These are phyloP conservation scores for Marisa cornuarietis DNA, from an alignment of 1,140 invertebrate species.

Conservation along the genomic window DNA sequence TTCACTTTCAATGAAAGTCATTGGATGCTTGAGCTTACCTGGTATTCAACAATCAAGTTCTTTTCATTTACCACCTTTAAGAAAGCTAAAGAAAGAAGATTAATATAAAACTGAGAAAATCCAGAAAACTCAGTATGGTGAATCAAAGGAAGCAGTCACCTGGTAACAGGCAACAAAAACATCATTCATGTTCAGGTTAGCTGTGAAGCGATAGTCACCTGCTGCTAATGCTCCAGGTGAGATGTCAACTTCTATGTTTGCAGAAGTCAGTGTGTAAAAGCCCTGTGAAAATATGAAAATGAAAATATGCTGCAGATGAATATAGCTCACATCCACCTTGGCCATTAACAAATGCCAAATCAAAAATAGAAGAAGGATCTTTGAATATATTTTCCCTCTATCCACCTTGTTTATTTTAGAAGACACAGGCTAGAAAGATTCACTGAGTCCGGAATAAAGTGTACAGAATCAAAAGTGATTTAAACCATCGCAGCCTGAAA, in stretches of 20 bases:
- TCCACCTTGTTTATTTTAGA: not conserved
- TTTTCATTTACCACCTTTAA: no score
- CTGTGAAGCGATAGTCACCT: conserved; percentile 37
- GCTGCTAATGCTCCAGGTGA: conserved; percentile 25
- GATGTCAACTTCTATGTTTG: conserved; percentile 30
- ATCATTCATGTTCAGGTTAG: conserved; percentile 22
- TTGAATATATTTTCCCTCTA: not conserved
- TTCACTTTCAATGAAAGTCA: no score
- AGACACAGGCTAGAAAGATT: not conserved
- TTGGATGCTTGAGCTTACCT: no score
- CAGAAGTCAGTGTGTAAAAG: conserved; percentile 24
- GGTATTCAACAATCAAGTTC: no score
- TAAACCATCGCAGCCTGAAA: no score
- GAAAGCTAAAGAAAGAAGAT: no score
- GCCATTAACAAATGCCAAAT: not conserved
- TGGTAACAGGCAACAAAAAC: conserved; percentile 33
- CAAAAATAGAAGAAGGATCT: not conserved
- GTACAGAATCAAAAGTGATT: no score
- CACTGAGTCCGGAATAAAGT: no score
- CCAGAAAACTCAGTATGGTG: no score
- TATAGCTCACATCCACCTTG: not conserved
- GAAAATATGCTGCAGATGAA: not conserved
- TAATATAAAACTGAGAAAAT: no score
- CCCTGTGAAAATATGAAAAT: conserved; percentile 16
- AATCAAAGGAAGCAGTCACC: conserved; percentile 19